Percentiles rank a stretch among this genome's conserved stretches.
phyloP scores from a whole-genome alignment of 2,797 vertebrate genomes.

The Catamblyrhynchus diadema region DNA sequence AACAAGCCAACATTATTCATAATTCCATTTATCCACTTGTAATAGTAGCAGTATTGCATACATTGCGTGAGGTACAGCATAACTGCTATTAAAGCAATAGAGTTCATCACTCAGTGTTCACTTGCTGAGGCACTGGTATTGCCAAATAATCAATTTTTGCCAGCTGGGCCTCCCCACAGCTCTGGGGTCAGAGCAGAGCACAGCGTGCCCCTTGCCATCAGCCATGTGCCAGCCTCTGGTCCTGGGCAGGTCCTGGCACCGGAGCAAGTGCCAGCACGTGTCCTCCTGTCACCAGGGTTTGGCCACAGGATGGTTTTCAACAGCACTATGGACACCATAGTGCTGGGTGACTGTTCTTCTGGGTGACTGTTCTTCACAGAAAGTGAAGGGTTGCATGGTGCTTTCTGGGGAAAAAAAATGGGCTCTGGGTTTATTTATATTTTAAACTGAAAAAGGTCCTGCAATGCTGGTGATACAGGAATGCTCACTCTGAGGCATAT shows the following conservation, averaged over 20 bases:
- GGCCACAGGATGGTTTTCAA: not conserved
- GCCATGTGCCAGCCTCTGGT: not conserved
- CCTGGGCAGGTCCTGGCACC: not conserved
- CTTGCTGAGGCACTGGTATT: not conserved
- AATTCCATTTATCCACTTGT: not conserved
- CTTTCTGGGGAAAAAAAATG: not conserved
- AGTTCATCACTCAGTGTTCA: not conserved
- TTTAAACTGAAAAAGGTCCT: not conserved
- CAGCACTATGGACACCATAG: not conserved
- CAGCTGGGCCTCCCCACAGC: not conserved
- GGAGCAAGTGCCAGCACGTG: fast-evolving
- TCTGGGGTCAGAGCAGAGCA: not conserved
- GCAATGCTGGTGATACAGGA: not conserved
- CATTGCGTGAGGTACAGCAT: not conserved
- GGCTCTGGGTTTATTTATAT: not conserved
- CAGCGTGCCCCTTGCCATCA: not conserved
- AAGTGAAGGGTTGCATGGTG: not conserved
- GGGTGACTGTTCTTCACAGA: not conserved
- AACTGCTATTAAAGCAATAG: not conserved
- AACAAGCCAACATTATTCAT: not conserved
- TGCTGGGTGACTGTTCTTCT: not conserved
- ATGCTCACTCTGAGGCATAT: not conserved
- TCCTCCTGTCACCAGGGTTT: not conserved
- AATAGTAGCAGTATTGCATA: not conserved
- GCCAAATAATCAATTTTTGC: not conserved